Percentiles rank a stretch among this genome's conserved stretches.
Evolutionary conservation across 2,113 vertebrate genomes (phyloP).

Genomic region (Psilopsiagon aurifrons): DNA sequence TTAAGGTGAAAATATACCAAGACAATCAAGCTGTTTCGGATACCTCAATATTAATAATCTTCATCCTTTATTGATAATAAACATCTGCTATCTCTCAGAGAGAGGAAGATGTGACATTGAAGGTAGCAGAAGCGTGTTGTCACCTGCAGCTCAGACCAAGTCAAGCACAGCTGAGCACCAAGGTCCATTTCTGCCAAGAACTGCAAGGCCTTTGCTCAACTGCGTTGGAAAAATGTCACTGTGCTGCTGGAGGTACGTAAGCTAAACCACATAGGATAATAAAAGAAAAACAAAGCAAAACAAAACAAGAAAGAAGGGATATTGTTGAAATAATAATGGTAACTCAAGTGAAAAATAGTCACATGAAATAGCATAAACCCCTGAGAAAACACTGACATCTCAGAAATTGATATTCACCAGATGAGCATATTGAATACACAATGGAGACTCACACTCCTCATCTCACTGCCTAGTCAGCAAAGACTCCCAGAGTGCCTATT

Average conservation of each 20-base stretch:
- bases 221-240: not conserved
- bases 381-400: not conserved
- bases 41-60: not conserved
- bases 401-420: not conserved
- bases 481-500: not conserved
- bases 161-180: not conserved
- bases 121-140: not conserved
- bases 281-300: not conserved
- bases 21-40: not conserved
- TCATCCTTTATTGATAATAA: not conserved
- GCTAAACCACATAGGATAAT: not conserved
- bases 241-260: not conserved
- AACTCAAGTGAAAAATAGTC: not conserved
- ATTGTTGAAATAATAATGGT: not conserved
- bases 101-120: not conserved
- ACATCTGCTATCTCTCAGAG: not conserved
- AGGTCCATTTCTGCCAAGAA: not conserved
- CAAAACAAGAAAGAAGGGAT: not conserved
- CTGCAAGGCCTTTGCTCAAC: not conserved
- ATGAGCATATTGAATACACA: not conserved
- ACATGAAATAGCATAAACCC: not conserved
- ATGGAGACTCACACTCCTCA: not conserved
- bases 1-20: not conserved
- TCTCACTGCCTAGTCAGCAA: accelerated
- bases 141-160: not conserved